Evolutionary conservation across 2,113 vertebrate species (phyloP).

Genomic region (Scolopax mira): DNA sequence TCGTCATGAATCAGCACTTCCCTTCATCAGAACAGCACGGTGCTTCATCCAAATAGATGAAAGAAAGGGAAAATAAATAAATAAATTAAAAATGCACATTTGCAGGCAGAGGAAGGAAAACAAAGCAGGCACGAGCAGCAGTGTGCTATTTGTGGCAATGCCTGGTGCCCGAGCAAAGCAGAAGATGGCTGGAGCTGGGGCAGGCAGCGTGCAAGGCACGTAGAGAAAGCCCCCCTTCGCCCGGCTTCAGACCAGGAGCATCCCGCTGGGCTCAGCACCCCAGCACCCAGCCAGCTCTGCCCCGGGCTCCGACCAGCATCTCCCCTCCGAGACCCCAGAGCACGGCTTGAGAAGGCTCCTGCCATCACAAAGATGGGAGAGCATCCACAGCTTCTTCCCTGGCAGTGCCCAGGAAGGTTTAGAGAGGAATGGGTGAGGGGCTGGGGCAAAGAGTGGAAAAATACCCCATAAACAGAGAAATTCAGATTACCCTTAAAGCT

Average conservation of each 20-base stretch:
- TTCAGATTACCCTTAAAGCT: constrained; percentile 74
- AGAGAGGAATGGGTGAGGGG: not conserved
- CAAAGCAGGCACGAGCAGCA: not conserved
- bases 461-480: constrained; percentile 53
- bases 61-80: not conserved
- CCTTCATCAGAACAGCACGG: not conserved
- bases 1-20: constrained; percentile 43
- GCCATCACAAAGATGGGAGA: not conserved
- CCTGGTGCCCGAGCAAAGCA: not conserved
- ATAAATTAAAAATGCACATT: not conserved
- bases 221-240: not conserved
- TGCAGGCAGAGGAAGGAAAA: constrained; percentile 1
- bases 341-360: not conserved
- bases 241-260: not conserved
- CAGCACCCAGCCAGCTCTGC: rapidly evolving
- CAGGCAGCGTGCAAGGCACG: not conserved
- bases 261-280: not conserved
- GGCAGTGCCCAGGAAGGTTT: not conserved
- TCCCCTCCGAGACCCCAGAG: not conserved
- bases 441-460: not conserved
- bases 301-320: not conserved
- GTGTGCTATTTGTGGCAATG: not conserved
- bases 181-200: constrained; percentile 17
- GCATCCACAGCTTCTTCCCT: not conserved
- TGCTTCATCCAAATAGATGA: not conserved